Evolutionary conservation across 2,888 invertebrate genomes (phyloP), one percentile per base, ranked within the genome.

Genomic region (Anagyrus pseudococci): DNA sequence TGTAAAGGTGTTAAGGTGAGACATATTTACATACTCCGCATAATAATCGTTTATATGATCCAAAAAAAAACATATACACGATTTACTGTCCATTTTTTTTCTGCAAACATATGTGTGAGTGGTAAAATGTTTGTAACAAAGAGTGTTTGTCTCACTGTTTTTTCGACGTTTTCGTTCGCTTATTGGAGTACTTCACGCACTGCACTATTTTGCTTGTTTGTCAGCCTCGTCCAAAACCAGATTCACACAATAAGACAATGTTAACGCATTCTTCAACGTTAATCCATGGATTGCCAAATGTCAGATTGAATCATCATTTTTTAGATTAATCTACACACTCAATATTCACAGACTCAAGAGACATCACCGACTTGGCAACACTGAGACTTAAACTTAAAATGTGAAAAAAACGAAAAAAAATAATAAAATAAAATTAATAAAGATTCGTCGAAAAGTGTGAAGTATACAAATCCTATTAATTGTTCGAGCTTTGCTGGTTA

Each of bases 1-100:
- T 53, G 17, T 62, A 67, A 53, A 64, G 56, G 63, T 67, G 61
- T 58, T 61, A 67, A 67, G 66, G 66, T 67, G 66, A 67, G 66
- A 56, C 58, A 62, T 26, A 54, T 64, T 67, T 58, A 48, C 55
- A 67, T 58, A 67, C 66, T 67, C 66, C 61, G 60, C 63, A 64
- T 63, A 64, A 62, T 58, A 26, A 62, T 62, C 37, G 37, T 55
- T 53, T 26, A 50, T 59, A 59, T 60, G 59, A n/a, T n/a, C n/a
- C n/a, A 53, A 20, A 56, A 61, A 26, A 60, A 55, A 54, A 58
- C 48, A 65, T 43, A 58, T 47, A 23, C 23, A 41, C 41, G 37
- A 10, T 59, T 46, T 26, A 20, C 54, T 58, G 17, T 40, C 26
- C 43, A 43, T 62, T 52, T 52, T 37, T 50, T 60, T 44, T 61